Evolutionary conservation across 2,797 vertebrate species (phyloP).

Genomic region (Alouatta caraya): DNA sequence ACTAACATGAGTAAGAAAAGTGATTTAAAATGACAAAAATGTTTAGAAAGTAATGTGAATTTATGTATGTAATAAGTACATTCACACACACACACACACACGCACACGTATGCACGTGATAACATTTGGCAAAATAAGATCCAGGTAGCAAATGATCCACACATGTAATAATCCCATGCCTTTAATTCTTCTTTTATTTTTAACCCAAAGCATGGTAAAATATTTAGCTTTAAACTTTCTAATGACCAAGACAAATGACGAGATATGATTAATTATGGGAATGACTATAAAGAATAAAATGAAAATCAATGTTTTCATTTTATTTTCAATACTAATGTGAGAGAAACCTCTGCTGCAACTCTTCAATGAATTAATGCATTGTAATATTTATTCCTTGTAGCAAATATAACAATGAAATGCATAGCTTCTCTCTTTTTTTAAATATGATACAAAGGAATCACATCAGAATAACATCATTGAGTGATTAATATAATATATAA

Average conservation of each 20-base stretch:
- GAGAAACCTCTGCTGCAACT: background rate
- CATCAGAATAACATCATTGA: background rate
- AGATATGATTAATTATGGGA: background rate
- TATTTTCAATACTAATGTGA: background rate
- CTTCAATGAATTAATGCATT: background rate
- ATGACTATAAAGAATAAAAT: background rate
- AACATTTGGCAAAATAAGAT: background rate
- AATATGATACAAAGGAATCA: background rate
- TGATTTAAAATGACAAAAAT: background rate
- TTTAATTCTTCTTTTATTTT: background rate
- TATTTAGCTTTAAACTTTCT: background rate
- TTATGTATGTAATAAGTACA: background rate
- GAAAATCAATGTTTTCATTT: background rate
- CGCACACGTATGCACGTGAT: fast-evolving
- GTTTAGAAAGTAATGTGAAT: background rate
- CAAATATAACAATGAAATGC: background rate
- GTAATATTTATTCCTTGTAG: background rate
- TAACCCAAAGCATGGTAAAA: fast-evolving
- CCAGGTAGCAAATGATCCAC: background rate
- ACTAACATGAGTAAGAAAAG: background rate
- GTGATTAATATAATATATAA: background rate
- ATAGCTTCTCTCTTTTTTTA: background rate
- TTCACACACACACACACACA: background rate
- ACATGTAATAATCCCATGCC: background rate
- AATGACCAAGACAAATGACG: background rate